Evolutionary conservation across 2,888 invertebrate species (phyloP), one percentile per base, ranked within the genome.

Genomic region (Petrolisthes manimaculis): DNA sequence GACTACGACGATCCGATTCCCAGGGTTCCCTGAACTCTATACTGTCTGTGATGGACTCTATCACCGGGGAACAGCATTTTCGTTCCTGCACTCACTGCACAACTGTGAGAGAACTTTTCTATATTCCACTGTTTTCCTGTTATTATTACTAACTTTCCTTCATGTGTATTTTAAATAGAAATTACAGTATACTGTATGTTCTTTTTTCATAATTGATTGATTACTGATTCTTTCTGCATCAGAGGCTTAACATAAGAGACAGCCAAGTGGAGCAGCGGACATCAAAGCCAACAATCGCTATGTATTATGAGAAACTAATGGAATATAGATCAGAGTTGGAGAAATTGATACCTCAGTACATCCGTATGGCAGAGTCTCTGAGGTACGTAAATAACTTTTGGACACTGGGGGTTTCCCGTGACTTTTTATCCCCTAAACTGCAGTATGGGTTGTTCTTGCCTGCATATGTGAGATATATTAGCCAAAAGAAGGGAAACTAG

Each of bases 81-180:
- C 94, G 96, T 21, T 94, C 96, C 3, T 97, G 96, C 92, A 94
- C 95, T 56, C 96, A 96, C 92, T 97, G 97, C 92, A 95, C 92
- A 95, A 95, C 94, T 94, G 94, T 91, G 93, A 94, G 83, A 95
- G 95, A 5, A 92, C 95, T 51, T 37, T 37, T 37, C 37, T 37
- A 37, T 37, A 37, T 37, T 37, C 37, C 37, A 37, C 37, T 37
- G 37, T 37, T 37, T 37, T 37, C 37, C 37, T 37, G 37, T 37
- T 37, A 37, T 37, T 37, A 37, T 37, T 37, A 37, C 37, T 37
- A 37, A 37, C 37, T 2, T 37, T 37, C 37, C 0, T 37, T 37
- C 37, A 37, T 37, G 2, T 37, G 37, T 37, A 37, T 37, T 37
- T 37, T 37, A 37, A 37, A 37, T 37, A 37, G 37, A 37, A 37